Base-by-base conservation (phyloP, 2,888 invertebrate genomes). In the Subacronicta megacephala region DNA sequence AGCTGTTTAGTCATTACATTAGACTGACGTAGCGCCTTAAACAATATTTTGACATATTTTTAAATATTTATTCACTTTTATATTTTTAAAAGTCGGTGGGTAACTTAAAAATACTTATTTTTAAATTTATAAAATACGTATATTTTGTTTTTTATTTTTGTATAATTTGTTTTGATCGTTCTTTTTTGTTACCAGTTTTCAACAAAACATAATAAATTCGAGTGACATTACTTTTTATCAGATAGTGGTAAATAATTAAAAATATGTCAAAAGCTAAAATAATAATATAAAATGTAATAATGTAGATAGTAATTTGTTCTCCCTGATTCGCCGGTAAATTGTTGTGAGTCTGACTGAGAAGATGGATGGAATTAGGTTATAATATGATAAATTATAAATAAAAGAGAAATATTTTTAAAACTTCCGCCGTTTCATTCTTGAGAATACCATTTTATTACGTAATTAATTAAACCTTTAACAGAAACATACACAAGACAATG, bases 321-420 rank as follows among this genome's bases (percentile, higher is more conserved):
- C 84, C 85, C 86, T 78, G 82, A 87, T 81, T 89, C 87, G 87
- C 87, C 81, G 87, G 82, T 80, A 80, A 68, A 77, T 83, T 79
- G 81, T 84, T 84, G 87, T 85, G 85, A 84, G 86, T 84, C 82
- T 85, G 89, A 88, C 85, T 87, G 90, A 86, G 54, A 57, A 42
- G 85, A 85, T 82, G 90, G 82, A 90, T 88, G 91, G 88, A 84
- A 84, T 86, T 90, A 89, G 89, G 83, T 87, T 80, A 92, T 77
- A 82, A 88, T 90, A 90, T 77, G 83, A 88, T 90, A 90, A 90
- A 91, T 90, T 90, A 91, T 91, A 85, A 92, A 92, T 92, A 91
- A 93, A 92, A 90, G 88, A 90, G 88, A 87, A 82, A 91, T 92
- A 92, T 93, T 93, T 93, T 93, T 92, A 88, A 85, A 84, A 68